Base-by-base conservation (phyloP, 2,113 vertebrate genomes). In the Perca flavescens region DNA sequence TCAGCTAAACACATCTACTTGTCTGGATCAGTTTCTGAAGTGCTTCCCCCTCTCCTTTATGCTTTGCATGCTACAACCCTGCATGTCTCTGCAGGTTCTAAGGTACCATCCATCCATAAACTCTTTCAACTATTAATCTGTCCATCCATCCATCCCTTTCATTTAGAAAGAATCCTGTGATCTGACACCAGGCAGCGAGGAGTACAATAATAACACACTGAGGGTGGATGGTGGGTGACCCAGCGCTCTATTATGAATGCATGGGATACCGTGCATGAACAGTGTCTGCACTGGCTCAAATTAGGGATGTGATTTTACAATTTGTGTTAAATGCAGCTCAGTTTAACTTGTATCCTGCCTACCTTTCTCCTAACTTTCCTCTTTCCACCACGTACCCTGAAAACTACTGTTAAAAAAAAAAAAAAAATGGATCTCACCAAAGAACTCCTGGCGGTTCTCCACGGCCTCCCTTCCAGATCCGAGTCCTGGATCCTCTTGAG, bases 361-460 rank as follows among this genome's bases (percentile, higher is more conserved):
- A 43, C 19, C 22, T 21, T 56, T 16, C 28, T 16, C 16, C 6
- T 22, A 3, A 13, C 21, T n/a, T 25, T 63, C 16, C 16, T n/a
- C n/a, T n/a, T n/a, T n/a, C n/a, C n/a, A 25, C 13, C 0, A 3
- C 8, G 8, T 2, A 16, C 36, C 22, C 21, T 53, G 3, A 75
- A 86, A 54, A 60, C 15, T 22, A 12, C 31, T 19, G 6, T 64
- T 74, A 21, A 64, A 21, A 31, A 25, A 25, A 25, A 25, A 25
- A 25, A 25, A 25, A 1, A 25, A 25, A 53, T 34, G 15, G 2
- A 74, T 86, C 94, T 97, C 92, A 97, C 96, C 96, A 90, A 97
- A 97, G 92, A 95, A 97, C 86, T 97, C 96, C 90, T 96, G 96
- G 2, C 96, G 92, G 87, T 93, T 94, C 85, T 96, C 94, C 1